Evolutionary conservation across 2,113 vertebrate species (phyloP), one percentile per base, ranked within the genome.

Genomic region (Nestor notabilis): DNA sequence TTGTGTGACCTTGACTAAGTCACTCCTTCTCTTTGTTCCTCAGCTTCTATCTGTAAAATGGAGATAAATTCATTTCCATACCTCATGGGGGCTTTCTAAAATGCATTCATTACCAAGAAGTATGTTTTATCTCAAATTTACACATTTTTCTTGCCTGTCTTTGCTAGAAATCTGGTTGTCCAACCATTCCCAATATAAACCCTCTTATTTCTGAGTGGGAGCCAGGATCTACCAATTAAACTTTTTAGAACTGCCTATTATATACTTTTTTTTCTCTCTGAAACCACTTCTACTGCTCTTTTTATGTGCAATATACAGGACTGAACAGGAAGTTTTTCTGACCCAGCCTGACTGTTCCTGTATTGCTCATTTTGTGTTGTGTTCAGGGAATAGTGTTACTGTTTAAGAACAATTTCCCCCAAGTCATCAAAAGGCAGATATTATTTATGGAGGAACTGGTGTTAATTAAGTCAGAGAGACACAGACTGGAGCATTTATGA

Each of bases 21-120:
- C 60, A 96, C n/a, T 95, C 87, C 66, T 92, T 90, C 66, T 94
- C 39, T 96, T 94, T 94, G 83, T 93, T 90, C 64, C 43, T 90
- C 61, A 92, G 85, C 90, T 87, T 90, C 88, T 90, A 89, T 94
- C 94, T 97, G 95, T 95, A 93, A 94, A 97, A 94, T 82, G 37
- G 69, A 96, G 92, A 96, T 97, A 97, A 94, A 94, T 95, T 65
- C 27, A 96, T 96, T 96, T 96, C 88, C 95, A 95, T 94, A 93
- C 92, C 95, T 92, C 92, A 84, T 50, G 76, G 88, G 96, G 68
- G 28, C 72, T 69, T 89, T 85, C 72, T 93, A 81, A 93, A 95
- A 96, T 78, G 55, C 79, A 75, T 93, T 94, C 68, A 83, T 95
- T 96, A 96, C 83, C 83, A 94, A 93, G 96, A 93, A 93, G 46